These are phyloP conservation scores for Dimorphilus gyrociliatus DNA, from an alignment of 2,888 invertebrate species.

Conservation along the genomic window DNA sequence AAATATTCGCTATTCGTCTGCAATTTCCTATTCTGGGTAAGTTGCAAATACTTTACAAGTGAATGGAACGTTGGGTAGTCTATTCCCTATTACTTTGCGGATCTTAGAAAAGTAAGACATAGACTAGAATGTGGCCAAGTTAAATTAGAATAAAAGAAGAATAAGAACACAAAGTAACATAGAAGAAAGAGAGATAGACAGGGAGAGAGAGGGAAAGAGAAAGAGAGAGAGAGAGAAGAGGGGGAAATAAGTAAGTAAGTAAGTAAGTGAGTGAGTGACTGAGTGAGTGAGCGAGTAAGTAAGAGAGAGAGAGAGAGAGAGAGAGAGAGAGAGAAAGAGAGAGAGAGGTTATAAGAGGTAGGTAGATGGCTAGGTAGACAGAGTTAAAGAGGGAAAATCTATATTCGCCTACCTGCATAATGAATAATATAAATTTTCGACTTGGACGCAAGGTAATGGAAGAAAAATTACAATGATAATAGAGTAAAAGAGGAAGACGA, in stretches of 20 bases:
- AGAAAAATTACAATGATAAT: no score
- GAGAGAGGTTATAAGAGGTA: no score
- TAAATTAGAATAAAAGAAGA: slow-evolving; percentile 3
- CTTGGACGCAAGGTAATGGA: no score
- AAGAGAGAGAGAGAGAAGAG: slow-evolving; percentile 3
- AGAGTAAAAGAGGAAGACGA: no score
- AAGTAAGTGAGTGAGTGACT: slow-evolving; percentile 1
- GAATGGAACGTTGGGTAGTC: no score
- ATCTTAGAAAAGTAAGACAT: slow-evolving; percentile 9
- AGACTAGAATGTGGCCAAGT: slow-evolving; percentile 9
- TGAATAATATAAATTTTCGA: no score
- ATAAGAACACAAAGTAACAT: slow-evolving; percentile 7
- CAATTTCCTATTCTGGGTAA: slow-evolving; percentile 36
- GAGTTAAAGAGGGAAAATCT: no score
- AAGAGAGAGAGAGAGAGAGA: slow-evolving; percentile 4
- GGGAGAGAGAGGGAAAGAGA: slow-evolving; percentile 3
- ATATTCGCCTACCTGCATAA: no score
- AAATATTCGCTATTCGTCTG: slow-evolving; percentile 37
- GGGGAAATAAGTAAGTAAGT: slow-evolving; percentile 1
- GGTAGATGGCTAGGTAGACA: no score
- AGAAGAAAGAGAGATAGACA: slow-evolving; percentile 2
- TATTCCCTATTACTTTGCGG: no score
- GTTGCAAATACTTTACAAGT: no score
- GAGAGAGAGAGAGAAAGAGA: slow-evolving; percentile 3
- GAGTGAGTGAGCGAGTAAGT: background rate